Percentiles rank a stretch among this genome's conserved stretches.
These are phyloP conservation scores for Hypercompe scribonia DNA, from an alignment of 2,888 invertebrate genomes.

Conservation along the genomic window DNA sequence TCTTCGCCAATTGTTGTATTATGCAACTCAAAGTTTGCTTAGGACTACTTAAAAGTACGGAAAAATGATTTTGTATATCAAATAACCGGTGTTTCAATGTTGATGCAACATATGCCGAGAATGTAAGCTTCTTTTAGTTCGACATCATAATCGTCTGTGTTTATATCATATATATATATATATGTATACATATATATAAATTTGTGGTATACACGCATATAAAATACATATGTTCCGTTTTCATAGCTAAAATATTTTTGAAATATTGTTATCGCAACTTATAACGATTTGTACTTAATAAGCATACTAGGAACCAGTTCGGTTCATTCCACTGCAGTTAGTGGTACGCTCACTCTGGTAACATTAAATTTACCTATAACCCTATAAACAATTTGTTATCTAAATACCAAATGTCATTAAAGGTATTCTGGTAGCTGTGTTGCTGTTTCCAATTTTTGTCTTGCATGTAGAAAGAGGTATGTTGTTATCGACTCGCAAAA, in stretches of 20 bases:
- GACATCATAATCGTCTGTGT: neutral
- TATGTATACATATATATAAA: too few species aligned
- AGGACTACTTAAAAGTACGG: slow-evolving; percentile 61
- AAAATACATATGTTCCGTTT: too few species aligned
- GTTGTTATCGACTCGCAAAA: too few species aligned
- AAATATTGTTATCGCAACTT: slow-evolving; percentile 1
- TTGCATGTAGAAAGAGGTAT: too few species aligned
- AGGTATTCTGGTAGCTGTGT: too few species aligned
- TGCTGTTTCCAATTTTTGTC: too few species aligned
- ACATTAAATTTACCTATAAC: slow-evolving; percentile 64
- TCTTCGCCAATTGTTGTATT: slow-evolving; percentile 74
- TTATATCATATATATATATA: neutral
- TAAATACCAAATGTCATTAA: too few species aligned
- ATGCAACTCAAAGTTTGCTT: slow-evolving; percentile 76
- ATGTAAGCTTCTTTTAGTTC: neutral
- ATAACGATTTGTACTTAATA: slow-evolving; percentile 60
- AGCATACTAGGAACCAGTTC: slow-evolving; percentile 62
- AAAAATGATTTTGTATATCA: slow-evolving; percentile 31
- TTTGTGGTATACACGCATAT: too few species aligned
- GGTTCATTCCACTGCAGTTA: slow-evolving; percentile 68
- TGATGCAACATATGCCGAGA: neutral
- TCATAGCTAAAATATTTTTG: too few species aligned
- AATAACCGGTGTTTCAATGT: slow-evolving; percentile 27
- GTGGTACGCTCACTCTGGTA: slow-evolving; percentile 67
- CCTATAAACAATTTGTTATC: too few species aligned